These are phyloP conservation scores for Diglossa brunneiventris DNA, from an alignment of 2,113 vertebrate species.

Conservation along the genomic window DNA sequence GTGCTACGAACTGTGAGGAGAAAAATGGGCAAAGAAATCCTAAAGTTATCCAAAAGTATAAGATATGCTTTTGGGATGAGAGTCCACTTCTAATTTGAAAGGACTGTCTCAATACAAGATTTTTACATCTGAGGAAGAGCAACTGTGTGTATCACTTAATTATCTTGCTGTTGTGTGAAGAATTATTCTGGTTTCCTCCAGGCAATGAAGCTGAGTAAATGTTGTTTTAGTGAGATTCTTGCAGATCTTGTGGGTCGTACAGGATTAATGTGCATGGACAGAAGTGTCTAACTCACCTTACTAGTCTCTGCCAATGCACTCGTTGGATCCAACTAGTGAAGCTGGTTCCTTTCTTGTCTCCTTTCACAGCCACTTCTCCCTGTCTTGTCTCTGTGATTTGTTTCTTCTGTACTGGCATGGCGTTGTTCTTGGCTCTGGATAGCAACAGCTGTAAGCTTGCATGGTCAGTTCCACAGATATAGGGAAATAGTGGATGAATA, in stretches of 20 bases:
- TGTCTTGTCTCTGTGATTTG: background rate
- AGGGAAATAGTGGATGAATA: background rate
- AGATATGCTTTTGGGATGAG: background rate
- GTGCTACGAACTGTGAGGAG: background rate
- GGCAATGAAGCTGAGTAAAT: background rate
- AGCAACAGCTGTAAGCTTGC: background rate
- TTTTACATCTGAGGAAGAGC: background rate
- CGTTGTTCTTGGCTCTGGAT: background rate
- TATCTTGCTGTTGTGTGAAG: background rate
- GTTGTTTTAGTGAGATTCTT: background rate
- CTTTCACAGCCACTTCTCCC: background rate
- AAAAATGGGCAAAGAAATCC: background rate
- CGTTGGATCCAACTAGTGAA: background rate
- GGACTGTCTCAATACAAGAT: background rate
- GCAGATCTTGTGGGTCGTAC: background rate
- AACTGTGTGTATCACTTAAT: background rate
- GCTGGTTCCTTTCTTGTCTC: background rate
- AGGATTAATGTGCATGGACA: background rate
- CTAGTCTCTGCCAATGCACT: background rate
- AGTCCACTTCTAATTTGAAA: background rate
- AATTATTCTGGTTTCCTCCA: background rate
- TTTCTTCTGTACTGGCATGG: background rate
- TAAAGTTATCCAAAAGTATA: background rate
- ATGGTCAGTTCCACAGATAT: background rate
- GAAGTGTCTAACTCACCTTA: background rate